Evolutionary conservation across 2,113 vertebrate genomes (phyloP), one percentile per base, ranked within the genome.

Genomic region (Trogon surrucura): DNA sequence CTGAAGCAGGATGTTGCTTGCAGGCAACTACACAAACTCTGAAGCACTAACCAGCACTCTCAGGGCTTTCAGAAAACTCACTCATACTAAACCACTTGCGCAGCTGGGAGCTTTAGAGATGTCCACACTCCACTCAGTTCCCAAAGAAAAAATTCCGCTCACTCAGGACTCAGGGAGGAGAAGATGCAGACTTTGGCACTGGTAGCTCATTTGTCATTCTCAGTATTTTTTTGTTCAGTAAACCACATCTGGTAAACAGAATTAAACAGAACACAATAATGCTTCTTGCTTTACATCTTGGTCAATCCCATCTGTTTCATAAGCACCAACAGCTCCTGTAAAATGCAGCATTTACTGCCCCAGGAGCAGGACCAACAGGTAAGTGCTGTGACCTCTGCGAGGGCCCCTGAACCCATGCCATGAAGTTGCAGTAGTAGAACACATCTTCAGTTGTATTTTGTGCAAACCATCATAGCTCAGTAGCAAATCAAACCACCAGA

Each of bases 211-310:
- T 67, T 92, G 67, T 91, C 92, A 93, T 51, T 74, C 54, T 90
- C 27, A 16, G 47, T 64, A 9, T 72, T n/a, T 47, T 38, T 18
- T 66, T 72, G 45, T 57, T 7, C 44, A 70, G 47, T 85, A 80
- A 95, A 70, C 20, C 17, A 60, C 38, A 82, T 74, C 41, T 85
- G 41, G 27, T 79, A 93, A 92, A 91, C 64, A 88, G 74, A 77
- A 88, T 80, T 70, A 91, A 88, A 80, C 66, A 69, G 34, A 91
- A 69, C 9, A 30, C 60, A 70, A 3, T 44, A 91, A 77, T 16
- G 16, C 60, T 90, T 80, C 47, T 57, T 83, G 17, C 25, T 77
- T 53, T 64, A 26, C 14, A 12, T 10, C 67, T 73, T 66, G 34
- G 51, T 21, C 82, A 82, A 79, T 29, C 54, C 21, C 58, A 80